A percentile compares a stretch with the other conserved stretches of the same genome.
Conservation (phyloP, 2,797 vertebrate genomes). For the Amblyopsis hoosieri region DNA sequence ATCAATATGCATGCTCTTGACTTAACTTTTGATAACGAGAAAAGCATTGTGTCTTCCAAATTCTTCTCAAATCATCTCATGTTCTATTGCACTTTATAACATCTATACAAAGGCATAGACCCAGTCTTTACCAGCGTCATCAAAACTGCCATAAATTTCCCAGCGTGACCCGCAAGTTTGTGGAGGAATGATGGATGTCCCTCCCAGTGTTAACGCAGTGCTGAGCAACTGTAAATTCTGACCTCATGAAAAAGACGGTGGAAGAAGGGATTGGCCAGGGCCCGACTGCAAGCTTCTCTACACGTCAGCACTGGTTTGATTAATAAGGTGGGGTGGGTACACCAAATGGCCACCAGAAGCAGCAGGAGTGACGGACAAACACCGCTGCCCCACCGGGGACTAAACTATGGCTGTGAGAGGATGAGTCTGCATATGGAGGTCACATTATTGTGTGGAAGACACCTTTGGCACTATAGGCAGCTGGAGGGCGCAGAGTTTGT, state of each 20-base stretch:
- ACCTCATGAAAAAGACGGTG: conserved; percentile 21
- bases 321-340: conserved; percentile 21
- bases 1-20: conserved; percentile 4
- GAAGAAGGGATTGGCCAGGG: not conserved
- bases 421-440: conserved; percentile 36
- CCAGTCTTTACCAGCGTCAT: conserved; percentile 17
- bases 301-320: conserved; percentile 53
- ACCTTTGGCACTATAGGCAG: conserved; percentile 19
- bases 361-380: conserved; percentile 15
- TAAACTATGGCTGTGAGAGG: conserved; percentile 11
- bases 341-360: conserved; percentile 1
- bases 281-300: conserved; percentile 39
- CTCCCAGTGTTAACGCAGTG: conserved; percentile 17
- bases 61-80: not conserved
- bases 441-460: conserved; percentile 14
- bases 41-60: not conserved
- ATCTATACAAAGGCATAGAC: conserved; percentile 43
- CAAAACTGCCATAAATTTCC: conserved; percentile 43
- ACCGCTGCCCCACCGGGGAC: conserved; percentile 1
- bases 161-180: conserved; percentile 25
- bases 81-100: conserved; percentile 18
- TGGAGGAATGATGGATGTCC: conserved; percentile 27
- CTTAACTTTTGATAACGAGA: not conserved
- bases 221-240: conserved; percentile 43
- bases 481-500: not conserved